phyloP scores from a whole-genome alignment of 2,113 vertebrate species.

The Notarius quadriscutis region DNA sequence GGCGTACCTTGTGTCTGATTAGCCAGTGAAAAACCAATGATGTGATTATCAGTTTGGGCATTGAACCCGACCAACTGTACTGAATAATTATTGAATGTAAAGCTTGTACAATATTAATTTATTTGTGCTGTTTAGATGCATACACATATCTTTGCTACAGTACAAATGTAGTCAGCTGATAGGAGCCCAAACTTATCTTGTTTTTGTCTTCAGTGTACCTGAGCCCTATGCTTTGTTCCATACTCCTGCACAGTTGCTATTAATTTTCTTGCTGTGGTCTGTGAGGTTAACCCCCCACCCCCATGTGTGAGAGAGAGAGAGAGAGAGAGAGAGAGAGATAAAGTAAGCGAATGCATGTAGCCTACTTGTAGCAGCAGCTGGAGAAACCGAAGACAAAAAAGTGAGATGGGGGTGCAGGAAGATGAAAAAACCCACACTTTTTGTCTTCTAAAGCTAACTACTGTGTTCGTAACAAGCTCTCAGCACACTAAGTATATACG shows the following conservation, averaged over 20 bases:
- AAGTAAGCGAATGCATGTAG: background rate
- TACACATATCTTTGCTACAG: background rate
- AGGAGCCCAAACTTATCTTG: background rate
- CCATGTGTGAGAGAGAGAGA: background rate
- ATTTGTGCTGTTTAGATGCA: background rate
- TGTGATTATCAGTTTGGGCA: no score
- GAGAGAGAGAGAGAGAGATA: slow-evolving; percentile 6
- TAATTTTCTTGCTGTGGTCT: slow-evolving; percentile 49
- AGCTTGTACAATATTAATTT: background rate
- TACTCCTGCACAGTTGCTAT: slow-evolving; percentile 44
- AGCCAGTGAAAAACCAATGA: no score
- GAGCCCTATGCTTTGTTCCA: slow-evolving; percentile 45
- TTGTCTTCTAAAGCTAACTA: background rate
- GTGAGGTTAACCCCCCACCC: slow-evolving; percentile 32
- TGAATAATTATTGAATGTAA: background rate
- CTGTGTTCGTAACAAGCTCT: background rate
- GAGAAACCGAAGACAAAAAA: slow-evolving; percentile 36
- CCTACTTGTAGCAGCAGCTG: slow-evolving; percentile 13
- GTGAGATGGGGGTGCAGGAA: background rate
- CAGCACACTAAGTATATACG: background rate
- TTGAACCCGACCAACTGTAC: no score
- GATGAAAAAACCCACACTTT: slow-evolving; percentile 20
- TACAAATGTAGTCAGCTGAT: background rate
- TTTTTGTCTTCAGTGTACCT: slow-evolving; percentile 33
- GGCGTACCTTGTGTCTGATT: no score